A percentile compares a stretch with the other conserved stretches of the same genome.
Conservation (phyloP, 2,113 vertebrate genomes). For the Gadus chalcogrammus region DNA sequence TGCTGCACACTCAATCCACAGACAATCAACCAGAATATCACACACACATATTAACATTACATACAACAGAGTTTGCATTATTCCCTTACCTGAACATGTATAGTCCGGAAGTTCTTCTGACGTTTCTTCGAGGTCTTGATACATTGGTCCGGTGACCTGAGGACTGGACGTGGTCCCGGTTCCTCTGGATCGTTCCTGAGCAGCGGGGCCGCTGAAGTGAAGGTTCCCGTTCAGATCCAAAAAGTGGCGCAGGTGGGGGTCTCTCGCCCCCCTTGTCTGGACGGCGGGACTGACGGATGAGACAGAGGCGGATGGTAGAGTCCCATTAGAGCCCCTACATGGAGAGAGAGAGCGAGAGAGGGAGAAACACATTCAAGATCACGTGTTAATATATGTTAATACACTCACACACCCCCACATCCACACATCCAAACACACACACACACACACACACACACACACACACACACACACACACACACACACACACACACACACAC, state of each 20-base stretch:
- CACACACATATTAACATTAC: neutral
- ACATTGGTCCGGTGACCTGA: conserved; percentile 1
- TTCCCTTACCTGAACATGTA: conserved; percentile 51
- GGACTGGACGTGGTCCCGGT: conserved; percentile 3
- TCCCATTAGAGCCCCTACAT: conserved; percentile 52
- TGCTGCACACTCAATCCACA: neutral
- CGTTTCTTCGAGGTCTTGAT: conserved; percentile 16
- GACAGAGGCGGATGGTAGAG: conserved; percentile 32
- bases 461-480: conserved; percentile 3
- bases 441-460: conserved; percentile 4
- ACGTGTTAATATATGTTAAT: conserved; percentile 11
- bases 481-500: conserved; percentile 9
- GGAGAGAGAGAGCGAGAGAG: neutral
- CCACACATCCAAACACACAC: conserved; percentile 3
- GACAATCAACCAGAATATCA: neutral
- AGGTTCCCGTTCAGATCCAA: conserved; percentile 59
- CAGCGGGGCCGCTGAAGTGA: conserved; percentile 19
- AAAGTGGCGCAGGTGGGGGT: conserved; percentile 21
- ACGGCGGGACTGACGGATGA: conserved; percentile 27
- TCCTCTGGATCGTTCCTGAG: conserved; percentile 25
- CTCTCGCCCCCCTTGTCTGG: conserved; percentile 29
- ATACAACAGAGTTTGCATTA: neutral
- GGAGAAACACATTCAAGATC: conserved; percentile 1
- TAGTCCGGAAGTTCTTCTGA: conserved; percentile 24
- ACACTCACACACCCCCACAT: neutral